A percentile compares a stretch with the other conserved stretches of the same genome.
These are phyloP conservation scores for Pachycephus smyrnensis DNA, from an alignment of 2,888 invertebrate species.

Conservation along the genomic window DNA sequence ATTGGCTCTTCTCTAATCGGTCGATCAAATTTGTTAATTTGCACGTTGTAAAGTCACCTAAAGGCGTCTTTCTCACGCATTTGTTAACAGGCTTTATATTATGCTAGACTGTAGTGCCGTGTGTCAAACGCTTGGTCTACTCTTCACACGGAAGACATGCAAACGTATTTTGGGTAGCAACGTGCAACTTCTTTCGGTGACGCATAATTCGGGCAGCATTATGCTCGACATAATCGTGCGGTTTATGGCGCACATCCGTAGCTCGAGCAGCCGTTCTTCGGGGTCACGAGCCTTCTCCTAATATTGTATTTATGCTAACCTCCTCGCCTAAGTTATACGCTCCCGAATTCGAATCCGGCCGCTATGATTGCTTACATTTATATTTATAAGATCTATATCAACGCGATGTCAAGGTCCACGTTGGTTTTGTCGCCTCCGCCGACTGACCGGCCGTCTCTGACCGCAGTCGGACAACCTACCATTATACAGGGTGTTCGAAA, in stretches of 20 bases:
- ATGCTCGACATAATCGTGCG: conserved; percentile 47
- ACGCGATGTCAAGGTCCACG: conserved; percentile 34
- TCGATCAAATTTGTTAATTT: neutral
- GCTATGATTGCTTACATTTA: conserved; percentile 49
- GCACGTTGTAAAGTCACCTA: neutral
- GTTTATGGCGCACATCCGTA: conserved; percentile 43
- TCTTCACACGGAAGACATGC: neutral
- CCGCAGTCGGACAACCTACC: neutral
- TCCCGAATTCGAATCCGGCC: conserved; percentile 28
- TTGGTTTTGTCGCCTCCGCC: conserved; percentile 32
- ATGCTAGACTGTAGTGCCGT: neutral
- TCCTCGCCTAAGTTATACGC: conserved; percentile 25
- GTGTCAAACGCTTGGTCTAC: neutral
- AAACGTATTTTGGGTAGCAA: neutral
- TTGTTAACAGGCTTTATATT: neutral
- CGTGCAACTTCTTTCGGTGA: neutral
- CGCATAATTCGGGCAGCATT: conserved; percentile 41
- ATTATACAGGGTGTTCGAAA: neutral
- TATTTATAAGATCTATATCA: conserved; percentile 58
- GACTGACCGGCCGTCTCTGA: conserved; percentile 25
- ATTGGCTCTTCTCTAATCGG: neutral
- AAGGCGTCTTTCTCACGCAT: neutral
- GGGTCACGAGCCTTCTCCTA: conserved; percentile 19
- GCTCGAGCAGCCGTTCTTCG: conserved; percentile 22
- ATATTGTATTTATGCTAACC: conserved; percentile 19